These are phyloP conservation scores for Pogonus chalceus DNA, from an alignment of 1,140 invertebrate genomes.

Conservation along the genomic window DNA sequence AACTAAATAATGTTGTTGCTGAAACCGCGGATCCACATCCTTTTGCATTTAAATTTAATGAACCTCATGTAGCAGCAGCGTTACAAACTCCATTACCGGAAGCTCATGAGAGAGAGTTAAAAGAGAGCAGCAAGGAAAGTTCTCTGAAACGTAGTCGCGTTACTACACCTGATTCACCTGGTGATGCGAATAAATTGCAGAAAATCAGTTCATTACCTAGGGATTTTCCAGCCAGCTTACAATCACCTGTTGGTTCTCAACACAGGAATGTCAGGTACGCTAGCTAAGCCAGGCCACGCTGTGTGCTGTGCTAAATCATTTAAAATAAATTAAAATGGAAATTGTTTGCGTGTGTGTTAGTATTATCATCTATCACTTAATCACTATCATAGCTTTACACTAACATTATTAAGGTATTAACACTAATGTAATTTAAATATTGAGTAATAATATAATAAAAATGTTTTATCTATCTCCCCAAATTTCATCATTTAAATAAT, in stretches of 20 bases:
- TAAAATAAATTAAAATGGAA: background rate
- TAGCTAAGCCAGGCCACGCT: background rate
- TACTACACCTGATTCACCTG: background rate
- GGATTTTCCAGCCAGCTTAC: conserved; percentile 1
- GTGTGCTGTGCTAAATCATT: background rate
- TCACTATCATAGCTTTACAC: background rate
- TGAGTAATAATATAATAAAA: too few species aligned
- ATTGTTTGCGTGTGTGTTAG: background rate
- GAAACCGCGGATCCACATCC: background rate
- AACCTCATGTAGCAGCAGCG: too few species aligned
- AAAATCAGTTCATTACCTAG: conserved; percentile 2
- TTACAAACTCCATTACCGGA: background rate
- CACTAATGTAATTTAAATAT: too few species aligned
- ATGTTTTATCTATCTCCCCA: too few species aligned
- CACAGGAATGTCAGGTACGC: background rate
- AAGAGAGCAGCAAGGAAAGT: conserved; percentile 17
- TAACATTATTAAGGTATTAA: too few species aligned
- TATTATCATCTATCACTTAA: background rate
- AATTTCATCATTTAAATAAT: too few species aligned
- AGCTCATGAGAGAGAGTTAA: background rate
- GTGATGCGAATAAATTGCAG: conserved; percentile 1
- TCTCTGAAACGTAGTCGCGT: conserved; percentile 15
- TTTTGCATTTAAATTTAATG: conserved; percentile 1
- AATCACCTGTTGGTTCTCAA: background rate
- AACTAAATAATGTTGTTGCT: conserved; percentile 15